Base-by-base conservation (phyloP, 2,797 vertebrate species). In the Platalea minor region DNA sequence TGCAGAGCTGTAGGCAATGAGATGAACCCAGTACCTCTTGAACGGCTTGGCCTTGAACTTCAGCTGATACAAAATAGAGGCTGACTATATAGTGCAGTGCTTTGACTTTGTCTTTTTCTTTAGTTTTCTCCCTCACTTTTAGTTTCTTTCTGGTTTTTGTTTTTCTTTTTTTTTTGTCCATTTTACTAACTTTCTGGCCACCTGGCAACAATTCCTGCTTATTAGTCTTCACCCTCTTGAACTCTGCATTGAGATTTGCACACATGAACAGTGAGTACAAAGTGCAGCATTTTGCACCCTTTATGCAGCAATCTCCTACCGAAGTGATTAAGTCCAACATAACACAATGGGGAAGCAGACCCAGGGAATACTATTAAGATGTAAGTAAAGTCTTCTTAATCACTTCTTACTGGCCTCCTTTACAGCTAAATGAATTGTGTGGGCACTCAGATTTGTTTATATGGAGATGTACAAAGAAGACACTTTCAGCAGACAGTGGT, bases 71-170 rank as follows among this genome's bases (percentile, higher is more conserved):
- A 43, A 65, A 89, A 43, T 5, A 48, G 59, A 26, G 82, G 5
- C 6, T 3, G 3, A 63, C 2, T 53, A 1, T 13, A 35, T 11
- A 39, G 10, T 4, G 9, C 56, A 61, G 12, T 9, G 13, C 12
- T 87, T 68, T 54, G 11, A n/a, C 18, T 76, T 61, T 26, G 7
- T 25, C 11, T 67, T 63, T 87, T 80, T 67, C 21, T 76, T 80
- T 63, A 35, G 8, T 15, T 2, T 79, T 79, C 20, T 61, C n/a
- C 10, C 25, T 45, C n/a, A 48, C 25, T 65, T 67, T 25, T 43
- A 53, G 5, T n/a, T 86, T 81, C 24, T 85, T 80, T 79, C 29
- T n/a, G 11, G 7, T 3, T 61, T 39, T 39, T 37, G 37, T 8
- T 37, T 37, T 37, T 8, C 8, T 39, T 39, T 39, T 51, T 64